Percentiles rank a stretch among this genome's conserved stretches.
phyloP scores from a whole-genome alignment of 2,888 invertebrate species.

The Drosophila melanosoma region DNA sequence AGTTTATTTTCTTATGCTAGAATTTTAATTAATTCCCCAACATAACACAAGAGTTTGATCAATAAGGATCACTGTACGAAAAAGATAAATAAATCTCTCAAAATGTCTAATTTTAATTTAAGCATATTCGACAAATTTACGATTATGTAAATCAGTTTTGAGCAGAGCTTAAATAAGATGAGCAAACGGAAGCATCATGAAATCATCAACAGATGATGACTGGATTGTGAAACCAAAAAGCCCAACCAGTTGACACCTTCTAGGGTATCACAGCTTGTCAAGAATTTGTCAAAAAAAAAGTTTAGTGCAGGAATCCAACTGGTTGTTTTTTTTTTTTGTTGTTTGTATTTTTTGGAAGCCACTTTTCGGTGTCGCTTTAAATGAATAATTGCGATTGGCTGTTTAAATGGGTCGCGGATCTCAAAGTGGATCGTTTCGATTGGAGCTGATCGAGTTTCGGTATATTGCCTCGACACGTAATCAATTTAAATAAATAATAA shows the following conservation, averaged over 20 bases:
- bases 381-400: conserved; percentile 68
- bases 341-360: conserved; percentile 6
- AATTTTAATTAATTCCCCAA: too few species aligned
- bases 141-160: conserved; percentile 10
- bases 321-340: conserved; percentile 16
- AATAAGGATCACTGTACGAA: neutral
- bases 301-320: conserved; percentile 22
- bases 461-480: conserved; percentile 48
- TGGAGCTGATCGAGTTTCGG: conserved; percentile 46
- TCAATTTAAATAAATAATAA: conserved; percentile 79
- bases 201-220: conserved; percentile 4
- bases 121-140: neutral
- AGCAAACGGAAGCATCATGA: conserved; percentile 14
- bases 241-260: neutral
- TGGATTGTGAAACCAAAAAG: neutral
- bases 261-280: neutral
- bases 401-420: conserved; percentile 63
- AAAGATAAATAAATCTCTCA: neutral
- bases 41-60: neutral
- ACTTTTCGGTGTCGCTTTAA: conserved; percentile 63
- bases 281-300: conserved; percentile 1
- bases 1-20: too few species aligned
- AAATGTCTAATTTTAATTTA: neutral
- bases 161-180: neutral
- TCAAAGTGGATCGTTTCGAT: conserved; percentile 23